Evolutionary conservation across 2,888 invertebrate genomes (phyloP), one percentile per base, ranked within the genome.

Genomic region (Alcis repandata): DNA sequence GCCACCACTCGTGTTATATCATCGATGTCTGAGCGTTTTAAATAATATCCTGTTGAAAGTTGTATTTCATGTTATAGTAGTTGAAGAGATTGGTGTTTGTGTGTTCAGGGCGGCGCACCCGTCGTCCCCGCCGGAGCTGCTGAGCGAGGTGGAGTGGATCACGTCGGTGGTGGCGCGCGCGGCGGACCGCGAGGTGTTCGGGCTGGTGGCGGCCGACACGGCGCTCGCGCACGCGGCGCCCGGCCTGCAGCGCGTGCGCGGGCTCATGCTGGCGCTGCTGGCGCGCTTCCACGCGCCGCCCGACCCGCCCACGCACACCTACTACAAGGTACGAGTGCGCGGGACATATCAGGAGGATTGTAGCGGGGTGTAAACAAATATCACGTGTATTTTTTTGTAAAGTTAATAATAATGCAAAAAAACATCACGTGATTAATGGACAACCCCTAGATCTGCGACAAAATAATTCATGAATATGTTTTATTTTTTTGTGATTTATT

Each of bases 101-200:
- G 64, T 53, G 1, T 40, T 8, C 76, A 92, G 92, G 68, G 89
- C 91, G 40, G 90, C 87, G 2, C 90, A 92, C 71, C 96, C 96
- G 0, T 94, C 94, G 59, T 94, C 97, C 8, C 95, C 96, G 0
- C 79, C 94, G 1, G 94, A 95, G 0, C 94, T 96, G 22, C 89
- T 98, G 32, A 94, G 95, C 71, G 98, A 98, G 85, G 91, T 98
- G 46, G 95, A 97, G 4, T 94, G 96, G 13, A 91, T 98, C 1
- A 97, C 98, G 0, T 96, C 96, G 0, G 95, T 97, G 20, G 94
- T 97, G 67, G 95, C 96, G 0, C 94, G 97, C 69, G 95, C 96
- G 2, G 95, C 96, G 13, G 94, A 94, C 85, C 94, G 87, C 72
- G 92, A 88, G 59, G 87, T 89, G 77, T 79, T 83, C 82, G 88